A percentile compares a stretch with the other conserved stretches of the same genome.
These are phyloP conservation scores for Hirtodrosophila confusa DNA, from an alignment of 2,888 invertebrate genomes.

Conservation along the genomic window DNA sequence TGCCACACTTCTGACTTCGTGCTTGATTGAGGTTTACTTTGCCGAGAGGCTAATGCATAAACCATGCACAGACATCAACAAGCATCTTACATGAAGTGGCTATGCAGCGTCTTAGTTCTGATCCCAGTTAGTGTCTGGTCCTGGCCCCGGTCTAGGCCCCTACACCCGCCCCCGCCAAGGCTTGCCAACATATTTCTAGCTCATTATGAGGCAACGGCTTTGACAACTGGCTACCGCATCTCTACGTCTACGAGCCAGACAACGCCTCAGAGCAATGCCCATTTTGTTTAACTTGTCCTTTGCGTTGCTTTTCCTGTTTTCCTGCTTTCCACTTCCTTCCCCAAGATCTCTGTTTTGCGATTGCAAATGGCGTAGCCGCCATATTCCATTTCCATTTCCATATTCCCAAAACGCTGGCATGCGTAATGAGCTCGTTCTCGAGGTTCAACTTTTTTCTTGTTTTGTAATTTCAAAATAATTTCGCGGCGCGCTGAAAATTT, in stretches of 20 bases:
- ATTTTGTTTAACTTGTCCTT: constrained; percentile 56
- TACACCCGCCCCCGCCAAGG: too few species aligned
- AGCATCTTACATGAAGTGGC: constrained; percentile 57
- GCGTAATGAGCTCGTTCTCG: constrained; percentile 63
- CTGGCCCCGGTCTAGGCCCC: constrained; percentile 1
- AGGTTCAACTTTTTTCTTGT: constrained; percentile 57
- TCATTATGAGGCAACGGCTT: constrained; percentile 65
- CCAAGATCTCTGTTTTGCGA: constrained; percentile 23
- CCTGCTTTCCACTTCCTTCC: constrained; percentile 21
- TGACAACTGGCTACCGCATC: constrained; percentile 51
- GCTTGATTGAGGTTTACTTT: constrained; percentile 77
- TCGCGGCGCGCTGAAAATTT: constrained; percentile 39
- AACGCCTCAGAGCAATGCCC: constrained; percentile 51
- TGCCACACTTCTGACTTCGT: constrained; percentile 51
- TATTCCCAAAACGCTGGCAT: constrained; percentile 71
- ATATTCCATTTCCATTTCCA: constrained; percentile 34
- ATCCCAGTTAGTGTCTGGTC: constrained; percentile 36
- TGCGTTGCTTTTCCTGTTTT: constrained; percentile 36
- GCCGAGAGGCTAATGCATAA: constrained; percentile 74
- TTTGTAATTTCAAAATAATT: constrained; percentile 74
- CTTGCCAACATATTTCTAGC: constrained; percentile 62
- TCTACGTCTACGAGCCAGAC: constrained; percentile 28
- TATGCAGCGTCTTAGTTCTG: constrained; percentile 37
- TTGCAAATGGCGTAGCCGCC: constrained; percentile 42
- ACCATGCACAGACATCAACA: constrained; percentile 78